These are phyloP conservation scores for Stenoptilia bipunctidactyla DNA, from an alignment of 2,888 invertebrate species.

Conservation along the genomic window DNA sequence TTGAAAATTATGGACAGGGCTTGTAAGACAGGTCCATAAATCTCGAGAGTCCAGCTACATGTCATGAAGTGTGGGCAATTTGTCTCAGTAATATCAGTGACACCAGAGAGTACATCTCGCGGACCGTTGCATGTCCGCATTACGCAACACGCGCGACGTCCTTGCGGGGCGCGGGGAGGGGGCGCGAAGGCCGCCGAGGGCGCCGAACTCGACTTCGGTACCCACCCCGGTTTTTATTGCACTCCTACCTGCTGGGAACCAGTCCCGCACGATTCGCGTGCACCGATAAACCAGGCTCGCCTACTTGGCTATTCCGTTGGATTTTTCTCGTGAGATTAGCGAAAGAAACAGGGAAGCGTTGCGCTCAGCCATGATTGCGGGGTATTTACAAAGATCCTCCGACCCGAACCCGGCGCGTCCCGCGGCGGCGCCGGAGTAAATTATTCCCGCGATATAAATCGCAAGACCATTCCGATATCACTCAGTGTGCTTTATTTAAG, in stretches of 20 bases:
- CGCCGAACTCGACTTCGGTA: slow-evolving; percentile 37
- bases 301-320: neutral
- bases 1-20: too few relatives aligned
- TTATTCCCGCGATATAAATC: slow-evolving; percentile 2
- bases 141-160: slow-evolving; percentile 60
- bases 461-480: neutral
- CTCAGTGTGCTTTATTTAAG: slow-evolving; percentile 2
- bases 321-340: slow-evolving; percentile 1
- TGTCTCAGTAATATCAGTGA: neutral
- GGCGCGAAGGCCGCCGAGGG: slow-evolving; percentile 55
- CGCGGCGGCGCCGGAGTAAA: slow-evolving; percentile 5
- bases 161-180: slow-evolving; percentile 38
- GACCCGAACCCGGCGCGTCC: neutral
- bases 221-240: slow-evolving; percentile 41
- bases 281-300: slow-evolving; percentile 42
- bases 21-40: too few relatives aligned
- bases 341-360: neutral
- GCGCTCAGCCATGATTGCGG: neutral
- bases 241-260: slow-evolving; percentile 32
- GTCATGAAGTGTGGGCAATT: too few relatives aligned
- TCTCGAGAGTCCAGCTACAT: too few relatives aligned
- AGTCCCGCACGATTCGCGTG: slow-evolving; percentile 35
- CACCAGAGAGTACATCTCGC: neutral
- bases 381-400: neutral
- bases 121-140: slow-evolving; percentile 40